Evolutionary conservation across 2,797 vertebrate genomes (phyloP), one percentile per base, ranked within the genome.

Genomic region (Mareca strepera): DNA sequence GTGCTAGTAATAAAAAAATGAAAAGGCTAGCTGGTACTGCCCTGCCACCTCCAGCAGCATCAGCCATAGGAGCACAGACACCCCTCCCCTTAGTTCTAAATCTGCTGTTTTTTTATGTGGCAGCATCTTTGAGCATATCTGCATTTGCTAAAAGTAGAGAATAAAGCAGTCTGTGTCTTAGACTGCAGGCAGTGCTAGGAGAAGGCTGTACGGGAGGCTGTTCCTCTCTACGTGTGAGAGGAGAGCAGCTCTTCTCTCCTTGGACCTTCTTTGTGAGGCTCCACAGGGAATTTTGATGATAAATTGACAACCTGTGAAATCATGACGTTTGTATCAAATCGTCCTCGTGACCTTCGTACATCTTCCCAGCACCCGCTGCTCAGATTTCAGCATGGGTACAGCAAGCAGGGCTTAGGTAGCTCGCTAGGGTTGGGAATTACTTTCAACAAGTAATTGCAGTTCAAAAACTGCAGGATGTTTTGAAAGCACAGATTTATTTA

Each of bases 331-430:
- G 44, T 53, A 55, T 43, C 66, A 55, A 33, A 52, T 26, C 43
- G 15, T 39, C 33, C 77, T 21, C 50, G 21, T 31, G 55, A 14
- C 75, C 53, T 74, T 25, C 0, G 0, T 41, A 1, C 25, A 9
- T 41, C 41, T 68, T 80, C 20, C 75, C 60, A 29, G 1, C 52
- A 21, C 48, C 60, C 25, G 56, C 78, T 52, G 35, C 35, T 78
- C 4, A 2, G 3, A 6, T 58, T 60, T 29, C 44, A 53, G 72
- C 7, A 1, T 4, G 44, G 63, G 3, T 17, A 1, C 2, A 14
- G 50, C 69, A n/a, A 62, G 73, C 52, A 35, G 31, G 2, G 5
- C 16, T 60, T 26, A 52, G 0, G 1, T 7, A 33, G 52, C 33
- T 41, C 88, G 26, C 23, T 41, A 23, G n/a, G 39, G 22, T 1